Evolutionary conservation across 2,113 vertebrate species (phyloP), one percentile per base, ranked within the genome.

Genomic region (Hippocampus barbouri): DNA sequence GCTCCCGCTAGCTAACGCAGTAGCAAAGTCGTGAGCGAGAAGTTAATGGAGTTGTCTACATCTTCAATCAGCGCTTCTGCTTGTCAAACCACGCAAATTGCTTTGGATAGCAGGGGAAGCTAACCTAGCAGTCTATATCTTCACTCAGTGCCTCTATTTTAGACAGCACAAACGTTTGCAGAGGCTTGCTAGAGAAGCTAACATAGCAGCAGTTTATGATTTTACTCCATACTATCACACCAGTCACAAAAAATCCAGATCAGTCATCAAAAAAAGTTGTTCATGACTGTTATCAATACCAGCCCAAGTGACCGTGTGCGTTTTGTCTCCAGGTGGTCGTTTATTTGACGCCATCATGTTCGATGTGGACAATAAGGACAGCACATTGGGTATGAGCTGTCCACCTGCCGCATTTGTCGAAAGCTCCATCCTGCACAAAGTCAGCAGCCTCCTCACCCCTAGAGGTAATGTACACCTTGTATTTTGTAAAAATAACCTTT

Each of bases 351-450:
- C 88, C 41, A 41, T 99, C 74, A 98, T 99, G 91, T 98, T 98
- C 5, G 97, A 99, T 45, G 95, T 98, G 14, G 97, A 99, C 88
- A 98, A 94, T 73, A 99, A 99, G 86, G 96, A 99, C 70, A 86
- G 91, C 20, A 89, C 87, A 0, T 68, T 98, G 80, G 97, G 97
- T 2, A 97, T 99, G 93, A 99, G 95, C 82, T 98, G 97, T 78
- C 97, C 97, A 0, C 97, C 97, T 0, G 89, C 93, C 67, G 93
- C 94, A 20, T 99, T 99, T 68, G 94, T 98, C 75, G 95, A 98
- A 76, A 89, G 83, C 4, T 18, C 72, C 3, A 92, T 98, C 51
- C 86, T 98, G 68, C 91, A 94, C 77, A 95, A 96, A 75, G 94
- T 98, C 67, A 84, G 76, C 88, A 89, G 78, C 71, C 89, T 97